phyloP scores from a whole-genome alignment of 2,888 invertebrate species.

The Lumbricus terrestris region DNA sequence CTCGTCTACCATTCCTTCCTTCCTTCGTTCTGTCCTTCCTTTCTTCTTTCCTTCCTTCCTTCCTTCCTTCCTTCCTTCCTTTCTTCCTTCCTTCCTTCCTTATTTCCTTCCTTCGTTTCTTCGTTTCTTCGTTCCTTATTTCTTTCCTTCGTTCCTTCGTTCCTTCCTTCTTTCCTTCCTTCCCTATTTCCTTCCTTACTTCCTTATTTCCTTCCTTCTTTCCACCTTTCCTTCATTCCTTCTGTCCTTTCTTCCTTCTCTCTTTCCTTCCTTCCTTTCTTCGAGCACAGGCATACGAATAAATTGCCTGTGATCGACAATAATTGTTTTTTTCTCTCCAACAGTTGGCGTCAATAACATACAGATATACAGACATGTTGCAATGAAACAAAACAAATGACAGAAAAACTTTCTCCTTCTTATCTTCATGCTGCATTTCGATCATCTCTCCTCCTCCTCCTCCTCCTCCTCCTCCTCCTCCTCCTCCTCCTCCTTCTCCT shows the following conservation, averaged over 20 bases:
- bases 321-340: background rate
- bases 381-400: no score
- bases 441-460: background rate
- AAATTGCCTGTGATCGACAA: conserved; percentile 11
- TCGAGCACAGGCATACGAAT: background rate
- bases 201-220: background rate
- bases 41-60: no score
- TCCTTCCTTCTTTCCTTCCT: background rate
- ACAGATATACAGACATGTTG: no score
- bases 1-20: background rate
- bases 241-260: background rate
- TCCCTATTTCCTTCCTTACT: background rate
- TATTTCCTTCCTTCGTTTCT: no score
- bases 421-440: background rate
- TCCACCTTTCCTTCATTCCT: no score
- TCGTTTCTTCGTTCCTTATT: conserved; percentile 6
- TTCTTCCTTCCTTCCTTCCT: no score
- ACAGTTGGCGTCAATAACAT: no score
- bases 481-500: background rate
- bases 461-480: no score
- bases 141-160: background rate
- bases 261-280: background rate
- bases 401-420: background rate
- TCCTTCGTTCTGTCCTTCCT: background rate
- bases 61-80: no score